These are phyloP conservation scores for Xiphophorus couchianus DNA, from an alignment of 2,113 vertebrate species.

Conservation along the genomic window DNA sequence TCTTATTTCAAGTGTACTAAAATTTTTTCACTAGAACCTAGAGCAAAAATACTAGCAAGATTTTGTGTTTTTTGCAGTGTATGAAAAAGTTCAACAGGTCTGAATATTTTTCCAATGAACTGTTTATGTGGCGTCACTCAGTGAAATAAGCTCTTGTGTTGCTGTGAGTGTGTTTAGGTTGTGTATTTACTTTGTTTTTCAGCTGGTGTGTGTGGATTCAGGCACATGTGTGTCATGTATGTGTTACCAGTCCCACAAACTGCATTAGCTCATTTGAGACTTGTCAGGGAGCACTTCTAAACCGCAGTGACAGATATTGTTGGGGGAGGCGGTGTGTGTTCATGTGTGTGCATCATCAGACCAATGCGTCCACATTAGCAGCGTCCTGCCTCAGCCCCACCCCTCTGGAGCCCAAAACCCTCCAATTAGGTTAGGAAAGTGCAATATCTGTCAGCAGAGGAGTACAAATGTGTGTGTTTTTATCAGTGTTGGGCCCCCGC, in stretches of 20 bases:
- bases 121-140: neutral
- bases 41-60: too few species aligned
- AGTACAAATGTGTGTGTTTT: constrained; percentile 97
- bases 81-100: too few species aligned
- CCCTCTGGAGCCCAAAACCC: constrained; percentile 28
- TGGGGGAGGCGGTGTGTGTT: constrained; percentile 21
- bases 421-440: constrained; percentile 94
- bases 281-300: constrained; percentile 74
- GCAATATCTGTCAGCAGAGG: constrained; percentile 99
- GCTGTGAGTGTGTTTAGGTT: neutral
- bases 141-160: neutral
- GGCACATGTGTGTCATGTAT: constrained; percentile 11
- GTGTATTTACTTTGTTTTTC: neutral
- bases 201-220: constrained; percentile 2
- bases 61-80: too few species aligned
- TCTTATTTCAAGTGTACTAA: too few species aligned
- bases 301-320: constrained; percentile 73
- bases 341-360: constrained; percentile 77
- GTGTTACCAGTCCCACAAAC: constrained; percentile 56
- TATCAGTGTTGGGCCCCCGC: constrained; percentile 84
- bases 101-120: too few species aligned
- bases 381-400: constrained; percentile 14
- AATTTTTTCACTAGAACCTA: too few species aligned
- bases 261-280: constrained; percentile 79
- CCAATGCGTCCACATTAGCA: constrained; percentile 91